Evolutionary conservation across 2,888 invertebrate genomes (phyloP).

Genomic region (Drosophila ezoana): DNA sequence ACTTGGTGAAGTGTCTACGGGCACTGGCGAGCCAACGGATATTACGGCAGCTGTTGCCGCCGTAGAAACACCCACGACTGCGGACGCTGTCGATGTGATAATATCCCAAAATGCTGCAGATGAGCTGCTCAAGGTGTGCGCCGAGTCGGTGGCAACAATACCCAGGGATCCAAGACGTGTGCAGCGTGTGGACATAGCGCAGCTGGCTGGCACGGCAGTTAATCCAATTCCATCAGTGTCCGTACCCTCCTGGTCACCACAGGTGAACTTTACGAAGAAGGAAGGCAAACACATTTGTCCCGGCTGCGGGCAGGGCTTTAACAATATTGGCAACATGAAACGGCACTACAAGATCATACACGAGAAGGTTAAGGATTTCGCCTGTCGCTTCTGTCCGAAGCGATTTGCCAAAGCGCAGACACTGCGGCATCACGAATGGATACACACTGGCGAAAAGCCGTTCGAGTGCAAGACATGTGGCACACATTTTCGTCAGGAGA

Average conservation of each 20-base stretch:
- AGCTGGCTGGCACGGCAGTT: slow-evolving; percentile 80
- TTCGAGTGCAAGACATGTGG: slow-evolving; percentile 81
- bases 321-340: slow-evolving; percentile 82
- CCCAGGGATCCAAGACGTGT: slow-evolving; percentile 82
- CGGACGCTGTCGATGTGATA: slow-evolving; percentile 37
- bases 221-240: slow-evolving; percentile 82
- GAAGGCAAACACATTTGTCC: slow-evolving; percentile 83
- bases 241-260: slow-evolving; percentile 83
- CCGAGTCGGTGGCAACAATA: slow-evolving; percentile 81
- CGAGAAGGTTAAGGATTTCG: slow-evolving; percentile 83
- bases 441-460: slow-evolving; percentile 83
- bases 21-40: slow-evolving; percentile 35
- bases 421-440: slow-evolving; percentile 83
- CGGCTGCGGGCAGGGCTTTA: slow-evolving; percentile 82
- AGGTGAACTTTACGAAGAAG: slow-evolving; percentile 83
- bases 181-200: slow-evolving; percentile 80
- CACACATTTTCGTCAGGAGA: slow-evolving; percentile 82
- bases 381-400: slow-evolving; percentile 82
- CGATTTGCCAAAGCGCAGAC: slow-evolving; percentile 84
- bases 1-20: slow-evolving; percentile 58
- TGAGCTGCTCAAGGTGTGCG: slow-evolving; percentile 81
- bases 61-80: neutral
- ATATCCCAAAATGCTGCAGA: slow-evolving; percentile 79
- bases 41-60: slow-evolving; percentile 12
- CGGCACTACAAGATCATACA: slow-evolving; percentile 83